A percentile compares a stretch with the other conserved stretches of the same genome.
Evolutionary conservation across 2,797 vertebrate species (phyloP).

Genomic region (Spinibarbus caldwelli): DNA sequence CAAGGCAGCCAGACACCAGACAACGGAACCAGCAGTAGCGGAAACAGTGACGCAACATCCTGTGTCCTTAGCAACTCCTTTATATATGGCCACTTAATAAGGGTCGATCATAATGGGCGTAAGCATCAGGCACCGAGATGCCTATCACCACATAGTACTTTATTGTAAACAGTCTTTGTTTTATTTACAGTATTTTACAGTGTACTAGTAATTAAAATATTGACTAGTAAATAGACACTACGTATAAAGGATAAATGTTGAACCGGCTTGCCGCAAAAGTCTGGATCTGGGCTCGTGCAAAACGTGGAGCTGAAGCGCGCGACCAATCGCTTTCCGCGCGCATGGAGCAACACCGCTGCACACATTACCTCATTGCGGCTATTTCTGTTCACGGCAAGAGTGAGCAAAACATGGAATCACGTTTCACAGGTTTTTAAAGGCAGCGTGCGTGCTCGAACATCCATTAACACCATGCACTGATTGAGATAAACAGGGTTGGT

Average conservation of each 20-base stretch:
- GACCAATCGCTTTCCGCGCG: slow-evolving; percentile 38
- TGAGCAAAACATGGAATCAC: slow-evolving; percentile 57
- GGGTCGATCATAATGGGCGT: no score
- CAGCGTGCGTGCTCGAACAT: background rate
- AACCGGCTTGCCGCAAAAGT: slow-evolving; percentile 61
- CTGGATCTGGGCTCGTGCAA: slow-evolving; percentile 67
- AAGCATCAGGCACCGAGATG: no score
- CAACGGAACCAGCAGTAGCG: no score
- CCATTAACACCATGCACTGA: background rate
- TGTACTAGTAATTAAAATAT: background rate
- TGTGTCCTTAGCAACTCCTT: no score
- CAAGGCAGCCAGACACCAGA: no score
- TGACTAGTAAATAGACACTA: background rate
- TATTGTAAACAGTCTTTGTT: background rate
- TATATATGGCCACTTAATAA: no score
- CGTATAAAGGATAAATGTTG: background rate
- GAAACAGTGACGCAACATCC: no score
- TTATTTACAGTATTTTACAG: background rate
- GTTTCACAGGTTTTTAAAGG: slow-evolving; percentile 43
- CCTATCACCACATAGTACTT: no score
- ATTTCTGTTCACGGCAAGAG: slow-evolving; percentile 56
- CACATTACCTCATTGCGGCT: slow-evolving; percentile 65
- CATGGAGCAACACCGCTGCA: slow-evolving; percentile 50
- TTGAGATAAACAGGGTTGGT: background rate
- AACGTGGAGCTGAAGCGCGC: slow-evolving; percentile 56